These are phyloP conservation scores for Chalcosyrphus nemorum DNA, from an alignment of 2,888 invertebrate genomes.

Conservation along the genomic window DNA sequence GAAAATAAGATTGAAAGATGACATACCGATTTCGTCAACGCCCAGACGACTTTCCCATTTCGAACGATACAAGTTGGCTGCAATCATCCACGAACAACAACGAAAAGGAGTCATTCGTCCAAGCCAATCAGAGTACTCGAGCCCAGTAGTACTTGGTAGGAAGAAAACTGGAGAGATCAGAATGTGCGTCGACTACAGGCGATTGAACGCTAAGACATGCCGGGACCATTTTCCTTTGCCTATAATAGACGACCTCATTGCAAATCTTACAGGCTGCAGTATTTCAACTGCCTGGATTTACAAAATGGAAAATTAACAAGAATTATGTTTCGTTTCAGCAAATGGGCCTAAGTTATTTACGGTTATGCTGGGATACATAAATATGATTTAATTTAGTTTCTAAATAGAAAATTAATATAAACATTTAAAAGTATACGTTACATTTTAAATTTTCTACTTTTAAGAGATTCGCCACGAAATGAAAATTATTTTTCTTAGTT, in stretches of 20 bases:
- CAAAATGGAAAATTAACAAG: too few species aligned
- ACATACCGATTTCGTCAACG: background rate
- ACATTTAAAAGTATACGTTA: too few species aligned
- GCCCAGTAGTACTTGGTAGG: background rate
- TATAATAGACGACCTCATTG: background rate
- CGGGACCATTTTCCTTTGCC: background rate
- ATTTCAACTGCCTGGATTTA: background rate
- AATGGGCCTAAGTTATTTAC: too few species aligned
- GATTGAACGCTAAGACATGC: background rate
- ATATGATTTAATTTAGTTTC: too few species aligned
- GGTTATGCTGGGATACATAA: too few species aligned
- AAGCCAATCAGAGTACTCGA: background rate
- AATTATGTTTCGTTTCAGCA: too few species aligned
- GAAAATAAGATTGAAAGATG: background rate
- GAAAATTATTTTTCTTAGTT: too few species aligned
- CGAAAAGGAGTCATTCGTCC: background rate
- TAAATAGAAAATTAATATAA: too few species aligned
- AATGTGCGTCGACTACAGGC: background rate
- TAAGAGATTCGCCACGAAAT: too few species aligned
- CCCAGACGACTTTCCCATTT: background rate
- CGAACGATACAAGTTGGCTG: background rate
- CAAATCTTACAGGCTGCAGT: background rate
- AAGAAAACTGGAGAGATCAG: background rate
- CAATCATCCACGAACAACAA: background rate
- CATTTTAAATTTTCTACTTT: too few species aligned